phyloP scores from a whole-genome alignment of 1,140 invertebrate genomes.

The Aphelinus certus region DNA sequence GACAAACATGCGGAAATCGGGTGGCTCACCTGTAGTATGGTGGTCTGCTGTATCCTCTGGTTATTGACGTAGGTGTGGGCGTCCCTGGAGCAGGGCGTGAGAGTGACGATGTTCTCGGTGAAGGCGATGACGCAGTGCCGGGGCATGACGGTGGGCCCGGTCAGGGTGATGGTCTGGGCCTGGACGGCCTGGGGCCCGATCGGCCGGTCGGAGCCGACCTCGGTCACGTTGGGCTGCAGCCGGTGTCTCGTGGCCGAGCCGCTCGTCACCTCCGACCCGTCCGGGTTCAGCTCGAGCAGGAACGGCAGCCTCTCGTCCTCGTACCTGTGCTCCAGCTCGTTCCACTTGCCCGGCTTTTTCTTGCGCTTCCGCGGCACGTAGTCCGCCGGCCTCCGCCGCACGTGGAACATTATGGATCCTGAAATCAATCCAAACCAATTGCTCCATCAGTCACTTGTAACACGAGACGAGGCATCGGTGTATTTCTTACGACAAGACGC shows the following conservation, averaged over 20 bases:
- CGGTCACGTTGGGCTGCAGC: slow-evolving; percentile 76
- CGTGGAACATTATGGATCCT: slow-evolving; percentile 96
- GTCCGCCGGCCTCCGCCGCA: slow-evolving; percentile 87
- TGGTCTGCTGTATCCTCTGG: slow-evolving; percentile 90
- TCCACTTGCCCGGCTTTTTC: slow-evolving; percentile 81
- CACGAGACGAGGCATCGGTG: too few species aligned
- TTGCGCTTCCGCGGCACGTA: slow-evolving; percentile 88
- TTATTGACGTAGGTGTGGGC: slow-evolving; percentile 95
- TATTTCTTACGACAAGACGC: too few species aligned
- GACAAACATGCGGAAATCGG: too few species aligned
- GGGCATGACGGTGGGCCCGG: slow-evolving; percentile 86
- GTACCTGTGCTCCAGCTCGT: slow-evolving; percentile 64
- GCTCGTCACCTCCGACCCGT: slow-evolving; percentile 72
- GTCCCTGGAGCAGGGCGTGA: slow-evolving; percentile 92
- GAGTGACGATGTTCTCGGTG: slow-evolving; percentile 86
- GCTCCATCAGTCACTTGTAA: too few species aligned
- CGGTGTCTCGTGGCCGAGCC: slow-evolving; percentile 68
- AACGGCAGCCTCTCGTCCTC: slow-evolving; percentile 71
- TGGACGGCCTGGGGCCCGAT: slow-evolving; percentile 65
- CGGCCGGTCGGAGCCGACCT: slow-evolving; percentile 75
- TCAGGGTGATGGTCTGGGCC: slow-evolving; percentile 66
- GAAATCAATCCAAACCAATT: slow-evolving; percentile 4
- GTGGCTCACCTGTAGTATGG: slow-evolving; percentile 80
- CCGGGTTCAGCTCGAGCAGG: slow-evolving; percentile 72
- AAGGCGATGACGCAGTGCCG: slow-evolving; percentile 93